Percentiles rank a stretch among this genome's conserved stretches.
phyloP scores from a whole-genome alignment of 2,797 vertebrate species.

The Cynopterus sphinx region DNA sequence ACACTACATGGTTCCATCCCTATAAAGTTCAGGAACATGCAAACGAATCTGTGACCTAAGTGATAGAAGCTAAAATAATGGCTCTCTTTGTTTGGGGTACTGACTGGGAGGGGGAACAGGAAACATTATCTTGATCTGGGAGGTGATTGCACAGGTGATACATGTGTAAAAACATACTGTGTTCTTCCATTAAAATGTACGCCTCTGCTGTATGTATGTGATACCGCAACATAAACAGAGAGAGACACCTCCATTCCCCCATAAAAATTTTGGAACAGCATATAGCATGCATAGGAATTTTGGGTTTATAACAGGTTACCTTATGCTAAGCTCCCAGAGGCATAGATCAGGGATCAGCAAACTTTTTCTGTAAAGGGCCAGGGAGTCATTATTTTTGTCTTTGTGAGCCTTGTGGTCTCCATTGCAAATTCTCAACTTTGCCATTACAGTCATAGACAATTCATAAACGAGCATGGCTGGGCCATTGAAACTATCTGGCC shows the following conservation, averaged over 20 bases:
- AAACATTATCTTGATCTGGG: not conserved
- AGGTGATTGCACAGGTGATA: not conserved
- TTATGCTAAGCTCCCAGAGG: not conserved
- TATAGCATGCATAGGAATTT: not conserved
- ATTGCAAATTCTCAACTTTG: conserved; percentile 2
- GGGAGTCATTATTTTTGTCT: not conserved
- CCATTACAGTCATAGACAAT: not conserved
- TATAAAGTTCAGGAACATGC: not conserved
- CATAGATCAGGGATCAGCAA: not conserved
- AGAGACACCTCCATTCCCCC: not conserved
- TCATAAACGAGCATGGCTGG: not conserved
- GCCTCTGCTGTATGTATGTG: not conserved
- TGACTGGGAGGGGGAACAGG: not conserved
- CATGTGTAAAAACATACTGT: not conserved
- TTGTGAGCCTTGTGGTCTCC: not conserved
- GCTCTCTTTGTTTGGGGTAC: not conserved
- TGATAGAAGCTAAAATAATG: not conserved
- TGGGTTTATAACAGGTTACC: not conserved
- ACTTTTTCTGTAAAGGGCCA: conserved; percentile 5
- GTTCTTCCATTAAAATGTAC: not conserved
- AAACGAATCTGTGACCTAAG: not conserved
- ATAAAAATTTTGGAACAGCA: not conserved
- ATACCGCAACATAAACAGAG: not conserved
- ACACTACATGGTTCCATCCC: not conserved
- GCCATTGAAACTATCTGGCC: conserved; percentile 19